Base-by-base conservation (phyloP, 2,888 invertebrate genomes). In the Nomada lathburiana region DNA sequence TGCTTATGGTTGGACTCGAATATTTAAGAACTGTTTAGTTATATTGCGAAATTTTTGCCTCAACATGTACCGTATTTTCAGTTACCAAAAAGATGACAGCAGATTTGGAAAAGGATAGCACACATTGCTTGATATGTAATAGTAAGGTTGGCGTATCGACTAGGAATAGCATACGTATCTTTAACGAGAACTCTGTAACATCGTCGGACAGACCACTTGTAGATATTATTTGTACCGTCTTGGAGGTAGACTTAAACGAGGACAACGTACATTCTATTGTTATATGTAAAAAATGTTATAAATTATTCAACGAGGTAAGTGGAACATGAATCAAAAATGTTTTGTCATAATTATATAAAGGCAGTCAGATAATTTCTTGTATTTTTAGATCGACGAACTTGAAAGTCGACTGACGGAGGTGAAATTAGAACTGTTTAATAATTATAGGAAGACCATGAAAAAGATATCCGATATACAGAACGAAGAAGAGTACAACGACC, bases 281-380 rank as follows among this genome's bases (percentile, higher is more conserved):
- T 23, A 91, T 97, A 2, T 97, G 97, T 92, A 96, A 95, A 90
- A 96, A 96, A 88, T 97, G 97, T 91, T 95, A 94, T 86, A 95
- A 95, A 90, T 90, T 95, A 10, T 95, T 96, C 67, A 94, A 95
- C 26, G 96, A 97, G 93, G 94, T 94, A 77, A 73, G n/a, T 26
- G 18, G 10, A 1, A 60, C 36, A 23, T 11, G 10, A 52, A 26
- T 63, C 11, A 20, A 4, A 47, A 44, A 18, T 3, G 16, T 13
- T 20, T 20, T 53, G 5, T 36, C 36, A 0, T 42, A 52, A 20
- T 67, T 55, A 29, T 18, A 42, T 23, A 18, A 16, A 2, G 13
- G 11, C 63, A 55, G 1, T 36, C 36, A 77, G 67, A 16, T 20
- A 7, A n/a, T 52, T 10, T 62, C 18, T 60, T 11, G 44, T 42